A percentile compares a stretch with the other conserved stretches of the same genome.
phyloP scores from a whole-genome alignment of 2,113 vertebrate genomes.

The Glaucidium brasilianum region DNA sequence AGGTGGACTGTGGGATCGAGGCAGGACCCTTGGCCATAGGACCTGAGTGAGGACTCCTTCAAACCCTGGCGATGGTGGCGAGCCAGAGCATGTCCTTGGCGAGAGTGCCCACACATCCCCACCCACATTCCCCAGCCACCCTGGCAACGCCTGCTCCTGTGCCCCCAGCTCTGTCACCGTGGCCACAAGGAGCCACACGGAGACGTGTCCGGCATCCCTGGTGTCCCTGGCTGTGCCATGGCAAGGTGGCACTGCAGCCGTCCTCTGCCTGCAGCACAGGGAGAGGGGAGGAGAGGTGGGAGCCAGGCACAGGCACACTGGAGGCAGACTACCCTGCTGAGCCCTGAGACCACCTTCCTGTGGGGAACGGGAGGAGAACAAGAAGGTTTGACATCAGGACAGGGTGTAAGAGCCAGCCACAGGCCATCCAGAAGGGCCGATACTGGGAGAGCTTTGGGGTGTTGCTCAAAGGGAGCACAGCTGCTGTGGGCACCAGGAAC shows the following conservation, averaged over 20 bases:
- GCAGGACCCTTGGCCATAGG: rapidly evolving
- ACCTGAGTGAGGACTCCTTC: not conserved
- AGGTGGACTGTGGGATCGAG: not conserved
- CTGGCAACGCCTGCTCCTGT: not conserved
- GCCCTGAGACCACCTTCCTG: not conserved
- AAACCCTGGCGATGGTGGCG: rapidly evolving
- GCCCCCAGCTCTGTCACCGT: not conserved
- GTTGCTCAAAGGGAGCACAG: not conserved
- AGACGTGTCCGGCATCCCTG: rapidly evolving
- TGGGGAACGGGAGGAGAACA: not conserved
- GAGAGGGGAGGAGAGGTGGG: not conserved
- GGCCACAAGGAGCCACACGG: not conserved
- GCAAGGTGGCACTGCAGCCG: not conserved
- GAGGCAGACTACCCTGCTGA: not conserved
- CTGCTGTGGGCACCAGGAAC: rapidly evolving
- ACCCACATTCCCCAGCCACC: not conserved
- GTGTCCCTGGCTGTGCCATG: not conserved
- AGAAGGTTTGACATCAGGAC: rapidly evolving
- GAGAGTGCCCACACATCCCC: not conserved
- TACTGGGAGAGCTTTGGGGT: not conserved
- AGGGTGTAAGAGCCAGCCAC: not conserved
- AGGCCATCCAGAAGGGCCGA: rapidly evolving
- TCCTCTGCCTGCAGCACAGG: not conserved
- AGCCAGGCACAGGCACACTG: not conserved
- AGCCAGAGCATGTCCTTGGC: not conserved